Evolutionary conservation across 2,797 vertebrate genomes (phyloP).

Genomic region (Tragelaphus oryx): DNA sequence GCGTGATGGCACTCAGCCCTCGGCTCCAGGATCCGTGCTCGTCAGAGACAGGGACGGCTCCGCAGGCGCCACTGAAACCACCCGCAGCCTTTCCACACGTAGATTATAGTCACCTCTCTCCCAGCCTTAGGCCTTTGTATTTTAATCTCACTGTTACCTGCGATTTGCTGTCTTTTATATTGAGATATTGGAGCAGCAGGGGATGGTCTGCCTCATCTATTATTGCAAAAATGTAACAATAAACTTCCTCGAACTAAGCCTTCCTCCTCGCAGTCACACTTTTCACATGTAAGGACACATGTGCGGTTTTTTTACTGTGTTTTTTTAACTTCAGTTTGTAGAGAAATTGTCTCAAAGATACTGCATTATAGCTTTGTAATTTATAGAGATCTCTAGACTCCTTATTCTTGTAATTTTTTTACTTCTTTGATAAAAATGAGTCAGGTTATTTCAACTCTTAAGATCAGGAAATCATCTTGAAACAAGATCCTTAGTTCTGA

Average conservation of each 20-base stretch:
- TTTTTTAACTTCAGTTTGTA: background rate
- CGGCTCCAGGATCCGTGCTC: background rate
- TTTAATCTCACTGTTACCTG: conserved; percentile 56
- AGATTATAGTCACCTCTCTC: conserved; percentile 29
- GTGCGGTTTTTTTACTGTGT: background rate
- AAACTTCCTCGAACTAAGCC: conserved; percentile 51
- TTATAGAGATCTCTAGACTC: background rate
- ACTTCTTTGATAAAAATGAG: background rate
- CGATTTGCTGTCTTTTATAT: conserved; percentile 48
- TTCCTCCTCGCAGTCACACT: background rate
- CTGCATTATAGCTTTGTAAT: background rate
- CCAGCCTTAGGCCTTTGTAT: conserved; percentile 41
- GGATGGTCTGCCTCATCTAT: conserved; percentile 38
- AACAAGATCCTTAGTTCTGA: background rate
- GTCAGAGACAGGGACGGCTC: background rate
- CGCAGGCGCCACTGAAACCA: background rate
- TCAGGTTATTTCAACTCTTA: background rate
- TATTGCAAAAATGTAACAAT: conserved; percentile 69
- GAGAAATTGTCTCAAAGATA: background rate
- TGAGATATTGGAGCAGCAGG: conserved; percentile 43
- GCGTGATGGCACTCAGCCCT: background rate
- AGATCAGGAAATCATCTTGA: background rate
- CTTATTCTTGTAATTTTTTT: background rate
- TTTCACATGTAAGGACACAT: background rate
- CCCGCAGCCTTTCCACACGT: background rate